phyloP scores from a whole-genome alignment of 1,140 invertebrate genomes.

The Streblospio benedicti region DNA sequence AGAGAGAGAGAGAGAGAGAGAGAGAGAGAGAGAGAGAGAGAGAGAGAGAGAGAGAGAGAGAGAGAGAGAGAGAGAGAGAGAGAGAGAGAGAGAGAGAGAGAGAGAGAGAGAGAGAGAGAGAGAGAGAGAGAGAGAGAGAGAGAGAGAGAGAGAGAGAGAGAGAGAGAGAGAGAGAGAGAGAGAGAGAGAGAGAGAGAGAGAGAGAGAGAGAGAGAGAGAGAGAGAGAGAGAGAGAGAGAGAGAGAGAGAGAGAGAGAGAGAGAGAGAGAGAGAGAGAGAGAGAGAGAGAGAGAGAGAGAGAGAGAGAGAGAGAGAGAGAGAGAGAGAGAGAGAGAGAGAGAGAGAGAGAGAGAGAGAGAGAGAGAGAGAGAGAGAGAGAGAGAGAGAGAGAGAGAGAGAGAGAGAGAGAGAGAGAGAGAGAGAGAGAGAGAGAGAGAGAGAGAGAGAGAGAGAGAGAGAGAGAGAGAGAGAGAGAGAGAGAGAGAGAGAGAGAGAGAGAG shows the following conservation, averaged over 20 bases:
- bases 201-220: slow-evolving; percentile 4
- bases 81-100: not conserved
- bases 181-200: not conserved
- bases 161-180: not conserved
- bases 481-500: slow-evolving; percentile 4
- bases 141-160: not conserved
- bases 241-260: slow-evolving; percentile 4
- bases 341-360: slow-evolving; percentile 4
- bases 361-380: not conserved
- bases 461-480: slow-evolving; percentile 4
- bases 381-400: not conserved
- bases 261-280: slow-evolving; percentile 4
- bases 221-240: slow-evolving; percentile 4
- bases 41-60: slow-evolving; percentile 4
- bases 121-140: not conserved
- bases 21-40: slow-evolving; percentile 4
- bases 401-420: slow-evolving; percentile 4
- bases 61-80: slow-evolving; percentile 4
- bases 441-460: slow-evolving; percentile 4
- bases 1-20: slow-evolving; percentile 4
- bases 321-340: slow-evolving; percentile 4
- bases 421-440: slow-evolving; percentile 4
- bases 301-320: slow-evolving; percentile 4
- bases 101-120: not conserved
- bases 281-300: slow-evolving; percentile 4